Base-by-base conservation (phyloP, 1,140 invertebrate genomes). In the Phenacoccus solenopsis region DNA sequence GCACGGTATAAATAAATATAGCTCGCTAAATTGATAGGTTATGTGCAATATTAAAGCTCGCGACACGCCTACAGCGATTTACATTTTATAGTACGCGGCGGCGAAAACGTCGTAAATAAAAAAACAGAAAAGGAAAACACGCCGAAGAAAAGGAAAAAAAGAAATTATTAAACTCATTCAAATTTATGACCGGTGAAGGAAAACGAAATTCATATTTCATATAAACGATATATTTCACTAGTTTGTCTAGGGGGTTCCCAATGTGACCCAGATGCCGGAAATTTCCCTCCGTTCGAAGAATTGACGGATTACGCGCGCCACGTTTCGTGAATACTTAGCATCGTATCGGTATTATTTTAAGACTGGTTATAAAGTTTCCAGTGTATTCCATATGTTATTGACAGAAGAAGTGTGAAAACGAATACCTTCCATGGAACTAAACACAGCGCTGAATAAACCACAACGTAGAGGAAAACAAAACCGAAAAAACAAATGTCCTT, bases 171-270 rank as follows among this genome's bases (percentile, higher is more conserved):
- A 49, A 49, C 38, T 49, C 38, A 16, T 49, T 49, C 38, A 49
- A 49, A 49, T 49, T 49, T 49, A 49, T n/a, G 38, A 49, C 38
- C 38, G 38, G 20, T 49, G 38, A 49, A 49, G 38, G 38, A 49
- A 49, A 49, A 49, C 38, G 38, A 49, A 49, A 49, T 49, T 49
- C 38, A 49, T 49, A 49, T 49, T 49, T 49, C 38, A 49, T 49
- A 49, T 32, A 49, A 49, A 10, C 3, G 12, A n/a, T 49, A 49
- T 49, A 49, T 49, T 32, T 32, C 30, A 32, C 5, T 32, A 32
- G 5, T 32, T 32, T 32, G 30, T 32, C 30, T 13, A n/a, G 38
- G 38, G 38, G 5, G 38, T 49, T 49, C 38, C 38, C 38, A 49
- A 49, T 49, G 38, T 49, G 12, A 49, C 38, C n/a, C n/a, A n/a